phyloP scores from a whole-genome alignment of 1,140 invertebrate species.

The Lamellibrachia luymesi region DNA sequence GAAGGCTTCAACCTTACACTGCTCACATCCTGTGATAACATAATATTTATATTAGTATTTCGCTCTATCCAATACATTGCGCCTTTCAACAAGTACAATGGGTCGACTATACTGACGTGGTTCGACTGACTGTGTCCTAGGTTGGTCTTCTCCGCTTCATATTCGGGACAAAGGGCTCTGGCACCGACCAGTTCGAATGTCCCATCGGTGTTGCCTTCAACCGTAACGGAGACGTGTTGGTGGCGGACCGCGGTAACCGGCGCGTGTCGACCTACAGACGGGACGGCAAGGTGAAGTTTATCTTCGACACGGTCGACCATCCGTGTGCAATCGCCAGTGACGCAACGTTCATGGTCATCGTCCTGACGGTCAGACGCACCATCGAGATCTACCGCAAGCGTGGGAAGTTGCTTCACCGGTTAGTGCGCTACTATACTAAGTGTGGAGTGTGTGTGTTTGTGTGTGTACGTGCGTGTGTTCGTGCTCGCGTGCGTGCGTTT shows the following conservation, averaged over 20 bases:
- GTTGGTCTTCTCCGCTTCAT: conserved; percentile 35
- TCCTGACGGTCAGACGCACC: conserved; percentile 33
- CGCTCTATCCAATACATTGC: too few species aligned
- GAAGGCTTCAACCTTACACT: too few species aligned
- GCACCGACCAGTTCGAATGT: conserved; percentile 42
- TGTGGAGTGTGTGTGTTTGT: neutral
- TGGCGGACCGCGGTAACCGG: conserved; percentile 91
- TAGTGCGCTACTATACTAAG: conserved; percentile 19
- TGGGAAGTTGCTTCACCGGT: conserved; percentile 37
- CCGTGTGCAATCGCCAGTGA: conserved; percentile 41
- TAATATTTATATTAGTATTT: too few species aligned
- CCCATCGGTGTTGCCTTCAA: conserved; percentile 44
- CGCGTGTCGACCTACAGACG: conserved; percentile 80
- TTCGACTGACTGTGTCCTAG: conserved; percentile 30
- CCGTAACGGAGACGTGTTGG: conserved; percentile 64
- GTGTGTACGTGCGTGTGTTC: too few species aligned
- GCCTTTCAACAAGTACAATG: too few species aligned
- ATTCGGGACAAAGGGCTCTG: conserved; percentile 40
- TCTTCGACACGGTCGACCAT: conserved; percentile 34
- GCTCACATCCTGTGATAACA: too few species aligned
- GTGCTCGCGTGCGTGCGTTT: neutral
- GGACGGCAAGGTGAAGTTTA: conserved; percentile 63
- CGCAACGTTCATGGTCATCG: conserved; percentile 35
- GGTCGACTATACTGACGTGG: neutral
- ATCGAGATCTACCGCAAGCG: conserved; percentile 43